Evolutionary conservation across 2,113 vertebrate genomes (phyloP), one percentile per base, ranked within the genome.

Genomic region (Heliornis fulica): DNA sequence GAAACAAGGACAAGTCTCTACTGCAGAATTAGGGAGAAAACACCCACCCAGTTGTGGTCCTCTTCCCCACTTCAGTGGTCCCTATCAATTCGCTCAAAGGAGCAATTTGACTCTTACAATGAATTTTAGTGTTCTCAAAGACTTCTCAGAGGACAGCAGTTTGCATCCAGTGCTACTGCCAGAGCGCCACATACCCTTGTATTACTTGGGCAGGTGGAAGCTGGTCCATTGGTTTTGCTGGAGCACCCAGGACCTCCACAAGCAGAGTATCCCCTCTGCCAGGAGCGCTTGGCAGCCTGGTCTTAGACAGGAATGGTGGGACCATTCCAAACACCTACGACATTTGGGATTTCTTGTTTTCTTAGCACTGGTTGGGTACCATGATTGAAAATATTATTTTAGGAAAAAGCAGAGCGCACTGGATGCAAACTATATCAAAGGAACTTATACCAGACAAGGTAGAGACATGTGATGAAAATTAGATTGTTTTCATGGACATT

Each of bases 311-410:
- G 57, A 72, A 6, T 5, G 3, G 7, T 18, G 15, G 20, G 65
- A 83, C 48, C 64, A 75, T 21, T 18, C 32, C 54, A 29, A 71
- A 22, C 28, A 48, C 60, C 13, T 8, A 10, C 6, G 65, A 11
- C 45, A 28, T 45, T 66, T 77, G 48, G 74, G 26, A 69, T 92
- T 93, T 64, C 76, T 90, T 48, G 59, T 96, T 94, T 96, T 90
- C 84, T 92, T 75, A 90, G 74, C 77, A 83, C 34, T 23, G 4
- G 13, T 5, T 90, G 45, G 76, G 71, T 78, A 76, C 59, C 76
- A 60, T 51, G 61, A 46, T 60, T 57, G 20, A 46, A 90, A 82
- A 78, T 28, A 60, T 7, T 72, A 45, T 63, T 95, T 85, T 83
- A 74, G 45, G 70, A 69, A 95, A 93, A 82, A 38, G 41, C 31